Evolutionary conservation across 1,140 invertebrate species (phyloP).

Genomic region (Adelges cooleyi): DNA sequence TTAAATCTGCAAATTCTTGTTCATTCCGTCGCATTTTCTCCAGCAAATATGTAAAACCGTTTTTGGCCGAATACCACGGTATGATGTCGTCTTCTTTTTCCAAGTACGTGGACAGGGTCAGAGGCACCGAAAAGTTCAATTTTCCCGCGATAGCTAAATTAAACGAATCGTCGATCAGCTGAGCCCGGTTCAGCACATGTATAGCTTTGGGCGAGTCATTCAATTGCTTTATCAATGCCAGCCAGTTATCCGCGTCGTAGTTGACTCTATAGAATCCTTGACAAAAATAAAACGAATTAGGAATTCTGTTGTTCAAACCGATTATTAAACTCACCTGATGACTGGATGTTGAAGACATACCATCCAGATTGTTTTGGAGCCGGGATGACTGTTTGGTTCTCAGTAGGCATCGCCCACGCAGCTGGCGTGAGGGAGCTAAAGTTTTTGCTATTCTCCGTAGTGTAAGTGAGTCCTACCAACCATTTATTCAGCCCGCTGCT

Average conservation of each 20-base stretch:
- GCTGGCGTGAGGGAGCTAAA: not conserved
- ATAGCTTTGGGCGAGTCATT: constrained; percentile 41
- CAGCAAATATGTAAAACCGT: not conserved
- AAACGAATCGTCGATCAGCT: constrained; percentile 71
- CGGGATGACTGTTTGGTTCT: not conserved
- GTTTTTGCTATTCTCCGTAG: not conserved
- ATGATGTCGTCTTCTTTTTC: constrained; percentile 59
- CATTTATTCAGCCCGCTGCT: too few species aligned
- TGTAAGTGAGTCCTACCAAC: not conserved
- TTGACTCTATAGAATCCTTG: constrained; percentile 64
- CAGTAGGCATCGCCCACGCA: not conserved
- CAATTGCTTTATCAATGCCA: constrained; percentile 44
- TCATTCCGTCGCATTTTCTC: constrained; percentile 14
- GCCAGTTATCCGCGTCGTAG: constrained; percentile 58
- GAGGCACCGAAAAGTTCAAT: constrained; percentile 24
- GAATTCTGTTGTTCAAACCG: not conserved
- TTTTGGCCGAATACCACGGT: constrained; percentile 63
- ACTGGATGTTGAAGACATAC: constrained; percentile 10
- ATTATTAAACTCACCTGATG: not conserved
- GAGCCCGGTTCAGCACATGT: constrained; percentile 53
- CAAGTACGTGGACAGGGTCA: constrained; percentile 28
- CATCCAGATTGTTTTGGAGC: not conserved
- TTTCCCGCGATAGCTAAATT: constrained; percentile 50
- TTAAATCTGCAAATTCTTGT: constrained; percentile 44
- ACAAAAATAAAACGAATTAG: constrained; percentile 32